A percentile compares a stretch with the other conserved stretches of the same genome.
Conservation (phyloP, 2,113 vertebrate genomes). For the Epinephelus lanceolatus region DNA sequence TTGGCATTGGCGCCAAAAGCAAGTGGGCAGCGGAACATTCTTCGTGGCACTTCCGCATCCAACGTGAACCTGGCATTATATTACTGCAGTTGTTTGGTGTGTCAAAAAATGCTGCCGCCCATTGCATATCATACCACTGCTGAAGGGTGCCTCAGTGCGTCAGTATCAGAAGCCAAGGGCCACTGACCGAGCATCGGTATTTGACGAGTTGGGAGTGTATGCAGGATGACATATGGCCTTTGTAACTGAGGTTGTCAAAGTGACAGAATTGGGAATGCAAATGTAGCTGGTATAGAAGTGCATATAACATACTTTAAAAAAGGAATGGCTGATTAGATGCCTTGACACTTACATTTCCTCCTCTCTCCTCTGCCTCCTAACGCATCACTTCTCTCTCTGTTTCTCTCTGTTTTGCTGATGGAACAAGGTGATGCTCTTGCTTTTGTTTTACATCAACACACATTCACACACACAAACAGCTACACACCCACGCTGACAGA, state of each 20-base stretch:
- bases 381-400: not conserved
- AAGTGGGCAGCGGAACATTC: too few species aligned
- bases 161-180: too few species aligned
- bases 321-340: not conserved
- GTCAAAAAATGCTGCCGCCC: too few species aligned
- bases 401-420: constrained; percentile 39
- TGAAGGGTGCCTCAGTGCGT: too few species aligned
- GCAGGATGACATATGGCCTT: not conserved
- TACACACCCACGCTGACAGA: constrained; percentile 40
- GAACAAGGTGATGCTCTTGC: constrained; percentile 47
- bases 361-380: not conserved
- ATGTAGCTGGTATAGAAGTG: not conserved
- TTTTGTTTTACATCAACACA: constrained; percentile 48
- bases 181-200: too few species aligned
- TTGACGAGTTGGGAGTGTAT: too few species aligned
- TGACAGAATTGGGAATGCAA: not conserved
- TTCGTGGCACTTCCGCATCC: too few species aligned
- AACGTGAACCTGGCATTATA: too few species aligned
- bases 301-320: not conserved
- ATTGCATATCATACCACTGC: too few species aligned
- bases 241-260: not conserved
- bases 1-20: too few species aligned
- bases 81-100: too few species aligned
- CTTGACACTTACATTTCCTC: not conserved
- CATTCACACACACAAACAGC: constrained; percentile 32